These are phyloP conservation scores for Nansenia antarctica DNA, from an alignment of 2,113 vertebrate species.

Conservation along the genomic window DNA sequence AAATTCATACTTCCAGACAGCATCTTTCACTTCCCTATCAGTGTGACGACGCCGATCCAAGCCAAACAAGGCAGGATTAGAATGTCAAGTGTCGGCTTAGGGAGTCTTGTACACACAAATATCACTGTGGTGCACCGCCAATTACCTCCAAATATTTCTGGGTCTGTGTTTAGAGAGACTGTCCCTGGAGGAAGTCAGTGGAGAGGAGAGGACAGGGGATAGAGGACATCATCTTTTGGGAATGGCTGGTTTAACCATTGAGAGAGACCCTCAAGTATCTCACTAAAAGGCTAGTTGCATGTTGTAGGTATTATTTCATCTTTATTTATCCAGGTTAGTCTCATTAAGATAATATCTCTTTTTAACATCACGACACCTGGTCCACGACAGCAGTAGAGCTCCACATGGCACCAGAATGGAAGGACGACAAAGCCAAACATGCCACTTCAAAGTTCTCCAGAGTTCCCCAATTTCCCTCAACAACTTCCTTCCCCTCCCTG, in stretches of 20 bases:
- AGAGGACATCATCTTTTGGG: not conserved
- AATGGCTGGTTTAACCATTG: not conserved
- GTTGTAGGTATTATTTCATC: no score
- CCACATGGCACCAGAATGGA: no score
- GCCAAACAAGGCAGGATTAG: conserved; percentile 20
- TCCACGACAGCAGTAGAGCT: no score
- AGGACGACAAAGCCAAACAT: not conserved
- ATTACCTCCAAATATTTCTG: not conserved
- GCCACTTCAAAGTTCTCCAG: not conserved
- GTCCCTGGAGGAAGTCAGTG: not conserved
- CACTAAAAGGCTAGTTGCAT: no score
- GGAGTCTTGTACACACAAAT: conserved; percentile 2
- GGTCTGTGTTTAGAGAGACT: not conserved
- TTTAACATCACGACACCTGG: no score
- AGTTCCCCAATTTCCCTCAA: not conserved
- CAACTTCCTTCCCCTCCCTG: not conserved
- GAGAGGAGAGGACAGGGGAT: not conserved
- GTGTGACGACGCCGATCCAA: conserved; percentile 20
- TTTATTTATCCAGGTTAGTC: no score
- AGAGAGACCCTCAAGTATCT: not conserved
- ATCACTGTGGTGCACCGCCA: not conserved
- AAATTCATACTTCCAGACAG: conserved; percentile 22
- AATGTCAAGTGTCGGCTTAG: conserved; percentile 8
- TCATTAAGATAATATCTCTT: no score
- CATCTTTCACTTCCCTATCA: conserved; percentile 35